Conservation (phyloP, 2,797 vertebrate species). For the Helicolenus hilgendorfi region DNA sequence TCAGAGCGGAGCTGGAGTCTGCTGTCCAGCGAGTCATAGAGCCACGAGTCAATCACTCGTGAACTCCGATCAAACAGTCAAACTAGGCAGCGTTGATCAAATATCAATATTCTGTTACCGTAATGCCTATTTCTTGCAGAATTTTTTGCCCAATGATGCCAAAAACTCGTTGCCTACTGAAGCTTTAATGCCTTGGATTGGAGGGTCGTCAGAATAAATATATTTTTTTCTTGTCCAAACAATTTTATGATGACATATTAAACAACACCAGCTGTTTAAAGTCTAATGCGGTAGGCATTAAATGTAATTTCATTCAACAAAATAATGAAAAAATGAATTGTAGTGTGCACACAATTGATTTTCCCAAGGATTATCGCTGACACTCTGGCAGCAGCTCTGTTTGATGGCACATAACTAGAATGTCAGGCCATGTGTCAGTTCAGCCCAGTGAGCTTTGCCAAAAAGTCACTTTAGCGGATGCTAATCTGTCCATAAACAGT, state of each 20-base stretch:
- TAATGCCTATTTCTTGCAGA: too few relatives aligned
- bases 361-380: not conserved
- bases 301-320: not conserved
- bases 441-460: slow-evolving; percentile 34
- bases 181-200: not conserved
- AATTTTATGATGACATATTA: not conserved
- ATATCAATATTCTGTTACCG: too few relatives aligned
- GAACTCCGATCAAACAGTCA: too few relatives aligned
- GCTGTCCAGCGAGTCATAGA: too few relatives aligned
- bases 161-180: too few relatives aligned
- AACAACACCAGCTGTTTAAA: not conserved
- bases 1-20: too few relatives aligned
- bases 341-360: not conserved
- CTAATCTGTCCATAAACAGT: slow-evolving; percentile 61
- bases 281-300: not conserved
- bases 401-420: slow-evolving; percentile 16
- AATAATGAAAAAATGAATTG: not conserved
- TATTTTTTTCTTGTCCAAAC: not conserved
- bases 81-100: too few relatives aligned
- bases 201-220: not conserved
- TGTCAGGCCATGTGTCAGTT: slow-evolving; percentile 44
- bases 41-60: too few relatives aligned
- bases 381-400: slow-evolving; percentile 6
- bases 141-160: too few relatives aligned
- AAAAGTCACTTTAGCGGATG: slow-evolving; percentile 52